Conservation (phyloP, 2,888 invertebrate genomes). For the Gastracanthus pulcherrimus region DNA sequence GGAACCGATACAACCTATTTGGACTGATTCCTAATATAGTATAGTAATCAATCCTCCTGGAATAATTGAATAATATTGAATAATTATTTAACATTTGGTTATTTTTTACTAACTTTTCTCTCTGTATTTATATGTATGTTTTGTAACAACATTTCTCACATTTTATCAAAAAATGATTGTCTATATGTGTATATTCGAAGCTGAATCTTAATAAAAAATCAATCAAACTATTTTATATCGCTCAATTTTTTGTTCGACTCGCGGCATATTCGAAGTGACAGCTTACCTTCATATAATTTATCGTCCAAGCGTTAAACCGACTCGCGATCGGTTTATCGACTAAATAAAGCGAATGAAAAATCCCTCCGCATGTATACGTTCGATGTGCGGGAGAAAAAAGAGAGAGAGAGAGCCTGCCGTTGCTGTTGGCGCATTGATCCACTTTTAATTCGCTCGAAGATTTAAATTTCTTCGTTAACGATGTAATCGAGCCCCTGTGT, state of each 20-base stretch:
- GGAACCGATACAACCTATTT: too few species aligned
- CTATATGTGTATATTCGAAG: too few species aligned
- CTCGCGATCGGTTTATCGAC: not conserved
- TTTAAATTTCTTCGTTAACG: not conserved
- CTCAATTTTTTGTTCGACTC: not conserved
- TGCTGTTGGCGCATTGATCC: not conserved
- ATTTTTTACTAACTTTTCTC: too few species aligned
- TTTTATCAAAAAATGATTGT: too few species aligned
- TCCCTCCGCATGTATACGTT: not conserved
- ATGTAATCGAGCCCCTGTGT: not conserved
- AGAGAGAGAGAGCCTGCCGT: too few species aligned
- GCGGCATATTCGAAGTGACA: not conserved
- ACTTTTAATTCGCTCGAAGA: not conserved
- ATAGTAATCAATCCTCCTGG: too few species aligned
- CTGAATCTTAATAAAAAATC: not conserved
- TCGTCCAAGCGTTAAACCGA: not conserved
- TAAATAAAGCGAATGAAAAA: not conserved
- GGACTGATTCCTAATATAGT: too few species aligned
- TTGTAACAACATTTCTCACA: too few species aligned
- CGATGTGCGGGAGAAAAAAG: not conserved
- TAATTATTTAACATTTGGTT: too few species aligned
- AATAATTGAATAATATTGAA: too few species aligned
- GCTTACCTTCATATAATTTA: not conserved
- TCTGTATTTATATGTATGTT: too few species aligned
- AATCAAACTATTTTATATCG: conserved; percentile 2